Evolutionary conservation across 2,113 vertebrate species (phyloP).

Genomic region (Archocentrus centrarchus): DNA sequence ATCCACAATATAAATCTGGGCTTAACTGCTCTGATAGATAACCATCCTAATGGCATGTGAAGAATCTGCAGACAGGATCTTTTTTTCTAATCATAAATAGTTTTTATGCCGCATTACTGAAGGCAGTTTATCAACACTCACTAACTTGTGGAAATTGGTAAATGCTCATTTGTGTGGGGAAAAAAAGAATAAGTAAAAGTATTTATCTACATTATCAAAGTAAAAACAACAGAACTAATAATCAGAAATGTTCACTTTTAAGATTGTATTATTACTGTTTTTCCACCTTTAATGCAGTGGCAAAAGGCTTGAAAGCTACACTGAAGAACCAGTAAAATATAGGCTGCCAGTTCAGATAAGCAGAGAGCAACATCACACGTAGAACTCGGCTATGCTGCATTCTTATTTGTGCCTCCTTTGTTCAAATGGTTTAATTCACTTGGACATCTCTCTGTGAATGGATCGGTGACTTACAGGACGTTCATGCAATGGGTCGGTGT

Average conservation of each 20-base stretch:
- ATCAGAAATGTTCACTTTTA: neutral
- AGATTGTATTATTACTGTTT: neutral
- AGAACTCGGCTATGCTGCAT: conserved; percentile 17
- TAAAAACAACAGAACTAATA: neutral
- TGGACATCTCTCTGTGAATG: conserved; percentile 15
- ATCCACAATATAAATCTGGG: conserved; percentile 36
- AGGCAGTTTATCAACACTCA: neutral
- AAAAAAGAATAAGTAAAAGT: neutral
- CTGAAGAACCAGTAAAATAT: conserved; percentile 5
- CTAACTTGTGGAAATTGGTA: neutral
- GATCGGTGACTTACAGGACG: neutral
- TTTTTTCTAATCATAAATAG: conserved; percentile 2
- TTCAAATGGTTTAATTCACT: conserved; percentile 38
- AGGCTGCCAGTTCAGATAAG: conserved; percentile 67
- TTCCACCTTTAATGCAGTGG: neutral
- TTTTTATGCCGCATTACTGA: conserved; percentile 10
- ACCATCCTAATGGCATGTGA: conserved; percentile 45
- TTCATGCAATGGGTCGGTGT: neutral
- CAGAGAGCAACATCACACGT: conserved; percentile 35
- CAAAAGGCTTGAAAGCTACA: neutral
- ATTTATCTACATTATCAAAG: neutral
- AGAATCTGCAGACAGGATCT: conserved; percentile 51
- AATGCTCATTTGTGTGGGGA: neutral
- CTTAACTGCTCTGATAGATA: conserved; percentile 37
- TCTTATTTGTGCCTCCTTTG: conserved; percentile 13